Base-by-base conservation (phyloP, 2,888 invertebrate species). In the Cremastobaeus sp. region DNA sequence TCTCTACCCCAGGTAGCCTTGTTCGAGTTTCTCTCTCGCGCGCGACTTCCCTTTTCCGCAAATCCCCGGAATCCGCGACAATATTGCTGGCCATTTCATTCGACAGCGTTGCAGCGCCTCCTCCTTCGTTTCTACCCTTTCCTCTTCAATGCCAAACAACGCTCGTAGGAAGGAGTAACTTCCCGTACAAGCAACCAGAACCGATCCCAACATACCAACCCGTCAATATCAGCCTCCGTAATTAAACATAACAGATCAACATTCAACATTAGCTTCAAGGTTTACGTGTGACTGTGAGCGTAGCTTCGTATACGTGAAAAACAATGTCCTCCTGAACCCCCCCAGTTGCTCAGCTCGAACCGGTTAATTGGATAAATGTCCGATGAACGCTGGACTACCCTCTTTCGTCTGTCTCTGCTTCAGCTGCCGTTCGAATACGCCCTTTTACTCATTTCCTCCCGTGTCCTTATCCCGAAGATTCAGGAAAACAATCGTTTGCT, bases 211-310 rank as follows among this genome's bases (percentile, higher is more conserved):
- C 86, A 87, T 86, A 85, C 86, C 85, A 76, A 84, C 79, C 85
- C 85, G 86, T 85, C 87, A 86, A 85, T 86, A 85, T 86, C 84
- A 81, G 82, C 82, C 81, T 76, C 75, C 79, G 84, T 85, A 87
- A 87, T 87, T 86, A 87, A 87, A 86, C 85, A 87, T 86, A 87
- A 86, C 86, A 85, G 85, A 85, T 87, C 86, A 87, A 84, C 85
- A 84, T 84, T 79, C 79, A 77, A 77, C 80, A 81, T 83, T 83
- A 83, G 79, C 75, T 78, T 78, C 76, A 77, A 64, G 50, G 48
- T 41, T 39, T 65, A 21, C 52, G 39, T 43, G 59, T 50, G 47
- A 37, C 48, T 65, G 74, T 68, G 74, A 62, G 69, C 59, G 41
- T 69, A 64, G 48, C 48, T 76, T 77, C 64, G 76, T 69, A 50